These are phyloP conservation scores for Quadriops clusia DNA, from an alignment of 2,888 invertebrate species.

Conservation along the genomic window DNA sequence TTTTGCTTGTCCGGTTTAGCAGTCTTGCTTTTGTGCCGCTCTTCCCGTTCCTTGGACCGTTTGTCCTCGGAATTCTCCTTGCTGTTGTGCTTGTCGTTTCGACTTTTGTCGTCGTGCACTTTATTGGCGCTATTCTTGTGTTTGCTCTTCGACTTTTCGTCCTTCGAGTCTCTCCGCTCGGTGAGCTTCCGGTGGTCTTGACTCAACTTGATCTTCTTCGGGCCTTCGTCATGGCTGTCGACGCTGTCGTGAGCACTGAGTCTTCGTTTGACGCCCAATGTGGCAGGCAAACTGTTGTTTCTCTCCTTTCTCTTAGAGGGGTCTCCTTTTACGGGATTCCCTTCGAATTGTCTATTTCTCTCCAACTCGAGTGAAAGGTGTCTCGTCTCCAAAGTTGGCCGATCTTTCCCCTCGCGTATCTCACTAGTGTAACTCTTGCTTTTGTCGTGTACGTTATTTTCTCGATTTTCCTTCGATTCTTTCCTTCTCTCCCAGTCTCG, in stretches of 20 bases:
- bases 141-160: slow-evolving; percentile 44
- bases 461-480: slow-evolving; percentile 38
- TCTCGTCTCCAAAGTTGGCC: slow-evolving; percentile 29
- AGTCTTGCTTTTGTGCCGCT: slow-evolving; percentile 24
- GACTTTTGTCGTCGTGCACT: slow-evolving; percentile 47
- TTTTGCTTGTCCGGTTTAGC: slow-evolving; percentile 26
- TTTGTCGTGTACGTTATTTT: slow-evolving; percentile 42
- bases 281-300: slow-evolving; percentile 50
- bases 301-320: slow-evolving; percentile 46
- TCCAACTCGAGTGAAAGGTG: slow-evolving; percentile 41
- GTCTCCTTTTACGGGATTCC: slow-evolving; percentile 24
- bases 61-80: slow-evolving; percentile 36
- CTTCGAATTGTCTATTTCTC: slow-evolving; percentile 28
- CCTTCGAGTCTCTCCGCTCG: slow-evolving; percentile 62
- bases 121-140: slow-evolving; percentile 48
- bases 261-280: slow-evolving; percentile 58
- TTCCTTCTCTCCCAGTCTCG: slow-evolving; percentile 35
- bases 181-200: slow-evolving; percentile 39
- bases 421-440: slow-evolving; percentile 29
- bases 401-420: slow-evolving; percentile 23
- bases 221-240: slow-evolving; percentile 44
- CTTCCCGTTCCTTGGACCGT: slow-evolving; percentile 25
- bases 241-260: slow-evolving; percentile 65
- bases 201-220: slow-evolving; percentile 50
- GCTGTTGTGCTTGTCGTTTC: slow-evolving; percentile 45